Base-by-base conservation (phyloP, 2,797 vertebrate genomes). In the Carcharodon carcharias region DNA sequence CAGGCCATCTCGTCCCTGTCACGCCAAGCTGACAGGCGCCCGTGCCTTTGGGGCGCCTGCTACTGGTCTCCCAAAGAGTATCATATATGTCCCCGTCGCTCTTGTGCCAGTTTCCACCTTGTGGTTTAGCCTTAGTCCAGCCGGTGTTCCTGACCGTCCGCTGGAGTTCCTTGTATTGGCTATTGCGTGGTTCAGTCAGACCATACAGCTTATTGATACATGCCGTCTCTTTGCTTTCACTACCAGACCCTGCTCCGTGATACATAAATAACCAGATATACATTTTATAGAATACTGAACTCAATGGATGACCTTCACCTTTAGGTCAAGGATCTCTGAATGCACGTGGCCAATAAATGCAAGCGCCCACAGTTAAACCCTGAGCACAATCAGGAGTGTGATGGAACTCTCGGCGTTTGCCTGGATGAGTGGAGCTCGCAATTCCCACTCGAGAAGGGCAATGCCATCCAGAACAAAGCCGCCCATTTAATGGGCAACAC, bases 241-340 rank as follows among this genome's bases (percentile, higher is more conserved):
- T 28, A 80, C 65, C 40, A 95, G 96, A 54, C 80, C 96, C 92
- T 96, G 96, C 93, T 69, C 94, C 63, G 6, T n/a, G 96, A 95
- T 54, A 92, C 65, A 82, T 21, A 95, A 96, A 95, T 54, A 95
- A 61, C 85, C 58, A 71, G 16, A 96, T 23, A 67, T 16, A 56
- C 94, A 95, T 89, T 96, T 92, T 92, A 93, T 31, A 93, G n/a
- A 56, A 73, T 28, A 63, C 12, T 77, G 73, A 21, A 58, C 45
- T 18, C 9, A 12, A 35, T 4, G 26, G 26, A 18, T 35, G 3
- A 85, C 2, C 45, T 23, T 63, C 16, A 35, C 7, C 56, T 69
- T 50, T 54, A 69, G 8, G 28, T 26, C 65, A 40, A 67, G 45
- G 31, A 63, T 35, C 35, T n/a, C 31, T 92, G 16, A 92, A 92